Conservation (phyloP, 2,888 invertebrate species). For the Drosophila barbarae region DNA sequence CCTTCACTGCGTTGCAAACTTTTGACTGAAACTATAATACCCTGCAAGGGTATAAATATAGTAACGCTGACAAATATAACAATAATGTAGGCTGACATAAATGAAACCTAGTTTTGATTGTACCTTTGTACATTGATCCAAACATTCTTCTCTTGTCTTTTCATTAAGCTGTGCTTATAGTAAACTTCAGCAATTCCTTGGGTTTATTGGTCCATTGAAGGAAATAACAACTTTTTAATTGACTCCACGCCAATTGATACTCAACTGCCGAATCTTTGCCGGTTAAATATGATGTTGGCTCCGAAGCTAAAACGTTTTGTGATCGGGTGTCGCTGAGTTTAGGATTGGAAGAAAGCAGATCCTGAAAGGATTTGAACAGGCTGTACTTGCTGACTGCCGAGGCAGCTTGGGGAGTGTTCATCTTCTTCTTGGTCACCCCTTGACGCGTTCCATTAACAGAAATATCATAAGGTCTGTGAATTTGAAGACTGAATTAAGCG, state of each 20-base stretch:
- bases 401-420: constrained; percentile 78
- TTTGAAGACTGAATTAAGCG: constrained; percentile 39
- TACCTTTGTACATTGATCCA: no score
- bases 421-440: constrained; percentile 86
- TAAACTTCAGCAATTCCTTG: constrained; percentile 56
- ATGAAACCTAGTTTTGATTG: no score
- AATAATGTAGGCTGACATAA: no score
- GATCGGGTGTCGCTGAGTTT: constrained; percentile 49
- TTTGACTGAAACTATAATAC: no score
- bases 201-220: constrained; percentile 82
- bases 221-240: constrained; percentile 81
- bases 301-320: constrained; percentile 28
- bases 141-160: no score
- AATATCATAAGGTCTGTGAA: constrained; percentile 84
- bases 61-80: no score
- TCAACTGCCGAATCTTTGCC: constrained; percentile 64
- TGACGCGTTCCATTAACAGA: constrained; percentile 88
- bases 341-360: constrained; percentile 77
- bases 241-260: constrained; percentile 80
- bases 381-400: constrained; percentile 82
- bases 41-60: no score
- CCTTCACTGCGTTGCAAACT: no score
- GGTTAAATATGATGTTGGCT: constrained; percentile 54
- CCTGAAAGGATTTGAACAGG: constrained; percentile 81
- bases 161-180: neutral